Percentiles rank a stretch among this genome's conserved stretches.
phyloP scores from a whole-genome alignment of 2,113 vertebrate genomes.

The Neopipo cinnamomea region DNA sequence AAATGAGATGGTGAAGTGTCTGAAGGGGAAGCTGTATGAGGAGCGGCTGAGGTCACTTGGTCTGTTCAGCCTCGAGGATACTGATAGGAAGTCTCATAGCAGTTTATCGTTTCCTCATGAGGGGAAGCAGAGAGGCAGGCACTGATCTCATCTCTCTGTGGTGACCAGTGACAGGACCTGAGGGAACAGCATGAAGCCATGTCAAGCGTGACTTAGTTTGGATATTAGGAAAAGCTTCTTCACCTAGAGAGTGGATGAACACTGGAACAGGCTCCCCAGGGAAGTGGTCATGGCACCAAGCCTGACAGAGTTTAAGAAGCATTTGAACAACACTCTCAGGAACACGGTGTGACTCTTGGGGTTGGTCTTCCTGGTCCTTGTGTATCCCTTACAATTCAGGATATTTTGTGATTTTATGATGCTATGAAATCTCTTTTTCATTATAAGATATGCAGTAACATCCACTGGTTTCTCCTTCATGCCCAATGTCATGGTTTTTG shows the following conservation, averaged over 20 bases:
- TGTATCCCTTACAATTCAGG: background rate
- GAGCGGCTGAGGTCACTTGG: background rate
- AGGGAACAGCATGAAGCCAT: background rate
- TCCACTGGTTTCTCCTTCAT: background rate
- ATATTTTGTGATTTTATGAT: background rate
- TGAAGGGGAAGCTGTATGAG: accelerated
- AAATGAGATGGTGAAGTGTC: accelerated
- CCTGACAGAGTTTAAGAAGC: background rate
- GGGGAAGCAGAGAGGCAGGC: background rate
- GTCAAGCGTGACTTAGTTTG: background rate
- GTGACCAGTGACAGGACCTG: background rate
- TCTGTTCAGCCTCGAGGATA: background rate
- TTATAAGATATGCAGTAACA: background rate
- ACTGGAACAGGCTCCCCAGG: background rate
- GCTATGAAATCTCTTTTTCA: background rate
- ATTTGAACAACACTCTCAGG: background rate
- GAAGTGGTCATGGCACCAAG: background rate
- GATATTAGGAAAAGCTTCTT: background rate
- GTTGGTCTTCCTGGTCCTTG: background rate
- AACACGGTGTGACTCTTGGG: background rate
- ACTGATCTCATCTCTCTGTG: background rate
- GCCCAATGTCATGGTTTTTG: no score
- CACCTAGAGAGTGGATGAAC: background rate
- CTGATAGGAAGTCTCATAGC: background rate
- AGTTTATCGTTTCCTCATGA: background rate